Conservation (phyloP, 2,797 vertebrate species). For the Sphaeramia orbicularis region DNA sequence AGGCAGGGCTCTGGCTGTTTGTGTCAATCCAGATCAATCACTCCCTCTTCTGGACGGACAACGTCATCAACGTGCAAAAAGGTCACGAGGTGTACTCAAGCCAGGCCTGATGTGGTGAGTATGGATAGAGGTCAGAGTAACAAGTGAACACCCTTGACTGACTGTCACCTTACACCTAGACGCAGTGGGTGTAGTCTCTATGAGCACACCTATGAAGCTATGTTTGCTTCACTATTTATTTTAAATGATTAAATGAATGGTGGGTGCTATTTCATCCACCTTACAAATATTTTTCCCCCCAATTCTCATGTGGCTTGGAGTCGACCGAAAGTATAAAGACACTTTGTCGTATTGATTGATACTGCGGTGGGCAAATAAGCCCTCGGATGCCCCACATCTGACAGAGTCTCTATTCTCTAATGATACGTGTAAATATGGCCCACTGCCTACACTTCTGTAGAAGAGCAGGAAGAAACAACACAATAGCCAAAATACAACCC, state of each 20-base stretch:
- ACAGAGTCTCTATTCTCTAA: slow-evolving; percentile 76
- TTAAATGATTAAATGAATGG: slow-evolving; percentile 25
- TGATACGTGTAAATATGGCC: slow-evolving; percentile 84
- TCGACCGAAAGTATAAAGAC: slow-evolving; percentile 61
- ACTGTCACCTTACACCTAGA: slow-evolving; percentile 39
- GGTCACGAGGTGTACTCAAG: slow-evolving; percentile 74
- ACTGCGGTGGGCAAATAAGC: slow-evolving; percentile 77
- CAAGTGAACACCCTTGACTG: slow-evolving; percentile 67
- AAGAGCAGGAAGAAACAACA: slow-evolving; percentile 83
- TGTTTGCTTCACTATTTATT: no score
- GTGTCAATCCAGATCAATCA: slow-evolving; percentile 87
- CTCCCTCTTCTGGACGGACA: slow-evolving; percentile 82
- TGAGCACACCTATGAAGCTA: slow-evolving; percentile 10
- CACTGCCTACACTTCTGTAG: slow-evolving; percentile 75
- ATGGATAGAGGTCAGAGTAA: slow-evolving; percentile 67
- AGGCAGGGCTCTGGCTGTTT: slow-evolving; percentile 81
- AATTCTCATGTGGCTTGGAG: slow-evolving; percentile 60
- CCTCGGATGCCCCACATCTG: slow-evolving; percentile 72
- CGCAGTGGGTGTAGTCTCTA: slow-evolving; percentile 11
- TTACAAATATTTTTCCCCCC: slow-evolving; percentile 20
- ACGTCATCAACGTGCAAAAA: slow-evolving; percentile 78
- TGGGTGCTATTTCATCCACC: slow-evolving; percentile 7
- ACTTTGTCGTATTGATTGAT: slow-evolving; percentile 81
- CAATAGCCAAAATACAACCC: slow-evolving; percentile 88
- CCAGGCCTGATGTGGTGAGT: slow-evolving; percentile 66